Evolutionary conservation across 1,140 invertebrate genomes (phyloP).

Genomic region (Sitodiplosis mosellana): DNA sequence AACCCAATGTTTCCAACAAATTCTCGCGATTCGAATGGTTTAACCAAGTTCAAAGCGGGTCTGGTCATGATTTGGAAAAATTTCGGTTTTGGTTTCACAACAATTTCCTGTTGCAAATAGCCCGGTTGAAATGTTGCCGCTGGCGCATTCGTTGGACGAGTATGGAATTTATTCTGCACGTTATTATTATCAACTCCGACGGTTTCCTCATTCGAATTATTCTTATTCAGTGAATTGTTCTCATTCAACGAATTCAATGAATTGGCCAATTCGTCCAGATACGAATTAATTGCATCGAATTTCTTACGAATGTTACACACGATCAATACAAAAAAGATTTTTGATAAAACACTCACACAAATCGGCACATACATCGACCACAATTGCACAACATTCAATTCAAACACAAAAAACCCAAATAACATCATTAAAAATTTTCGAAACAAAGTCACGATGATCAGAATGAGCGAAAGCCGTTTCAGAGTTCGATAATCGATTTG

Average conservation of each 20-base stretch:
- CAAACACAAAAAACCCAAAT: conserved; percentile 4
- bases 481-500: conserved; percentile 14
- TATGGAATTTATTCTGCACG: not conserved
- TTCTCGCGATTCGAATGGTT: not conserved
- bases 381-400: conserved; percentile 8
- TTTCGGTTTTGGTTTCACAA: not conserved
- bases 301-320: conserved; percentile 18
- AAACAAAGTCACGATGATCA: conserved; percentile 15
- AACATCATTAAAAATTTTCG: conserved; percentile 15
- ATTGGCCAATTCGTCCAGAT: conserved; percentile 14
- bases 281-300: conserved; percentile 17
- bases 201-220: conserved; percentile 7
- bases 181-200: conserved; percentile 12
- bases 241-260: not conserved
- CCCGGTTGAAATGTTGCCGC: not conserved
- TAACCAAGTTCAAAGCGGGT: not conserved
- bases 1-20: not conserved
- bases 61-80: not conserved
- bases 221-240: conserved; percentile 11
- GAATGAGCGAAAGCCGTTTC: conserved; percentile 11
- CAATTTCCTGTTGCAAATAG: conserved; percentile 5
- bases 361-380: conserved; percentile 17
- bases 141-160: not conserved
- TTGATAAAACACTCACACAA: conserved; percentile 19
- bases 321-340: conserved; percentile 22